Base-by-base conservation (phyloP, 2,888 invertebrate genomes). In the Apotomis capreana region DNA sequence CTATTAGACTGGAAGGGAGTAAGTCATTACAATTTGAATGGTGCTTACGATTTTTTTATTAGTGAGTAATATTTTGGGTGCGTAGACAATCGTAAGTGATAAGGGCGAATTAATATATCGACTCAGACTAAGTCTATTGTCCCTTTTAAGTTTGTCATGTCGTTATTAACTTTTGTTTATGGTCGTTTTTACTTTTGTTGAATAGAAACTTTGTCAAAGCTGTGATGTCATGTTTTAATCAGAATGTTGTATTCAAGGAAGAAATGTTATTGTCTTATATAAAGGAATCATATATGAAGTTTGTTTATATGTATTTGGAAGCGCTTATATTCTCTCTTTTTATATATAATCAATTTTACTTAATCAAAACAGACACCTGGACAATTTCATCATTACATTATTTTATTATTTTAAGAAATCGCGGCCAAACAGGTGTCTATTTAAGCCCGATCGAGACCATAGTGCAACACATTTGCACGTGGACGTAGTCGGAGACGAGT, bases 121-220 rank as follows among this genome's bases (percentile, higher is more conserved):
- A 70, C 61, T 71, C 54, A 61, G 51, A 55, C 57, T 52, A 37
- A 65, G 40, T 58, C 58, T 55, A 71, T 67, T 71, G 62, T 68
- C 44, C 67, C 70, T 70, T 57, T 61, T 52, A 68, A 70, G 60
- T 67, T 60, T 67, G 67, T 36, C 44, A 37, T 12, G 61, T 49
- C 51, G 51, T 55, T 62, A 61, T 71, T 52, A 62, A 71, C 36
- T 71, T 70, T 71, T 58, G 67, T 61, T 64, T 54, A 65, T 70
- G 55, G 44, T 46, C 54, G 60, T 57, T 57, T 55, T 54, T 26
- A 67, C 26, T 70, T 40, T 64, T 62, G 15, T 71, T 40, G 40
- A 36, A 62, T 62, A 61, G 36, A 10, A 44, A 68, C 37, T 60
- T 36, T 61, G 40, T 26, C 51, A n/a, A 9, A 54, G 44, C 5